Conservation (phyloP, 1,140 invertebrate genomes). For the honey bee (Apis mellifera) region DNA sequence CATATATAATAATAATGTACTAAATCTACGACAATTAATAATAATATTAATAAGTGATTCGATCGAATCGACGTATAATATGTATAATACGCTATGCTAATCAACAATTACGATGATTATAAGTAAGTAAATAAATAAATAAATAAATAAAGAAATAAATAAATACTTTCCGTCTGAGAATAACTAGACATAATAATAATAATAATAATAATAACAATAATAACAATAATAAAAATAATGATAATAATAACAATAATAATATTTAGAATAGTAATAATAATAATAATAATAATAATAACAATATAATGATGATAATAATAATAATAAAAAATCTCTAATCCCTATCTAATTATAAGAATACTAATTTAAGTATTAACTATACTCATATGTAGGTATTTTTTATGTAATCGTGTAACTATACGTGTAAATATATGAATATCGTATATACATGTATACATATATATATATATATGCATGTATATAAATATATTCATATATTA, state of each 20-base stretch:
- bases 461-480: neutral
- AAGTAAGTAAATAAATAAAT: slow-evolving; percentile 43
- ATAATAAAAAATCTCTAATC: slow-evolving; percentile 59
- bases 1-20: slow-evolving; percentile 35
- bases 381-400: slow-evolving; percentile 3
- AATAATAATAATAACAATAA: neutral
- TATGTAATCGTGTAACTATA: slow-evolving; percentile 33
- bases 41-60: slow-evolving; percentile 55
- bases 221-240: neutral
- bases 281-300: slow-evolving; percentile 35
- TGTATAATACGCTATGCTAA: slow-evolving; percentile 54
- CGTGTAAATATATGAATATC: slow-evolving; percentile 2
- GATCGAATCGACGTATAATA: slow-evolving; percentile 47
- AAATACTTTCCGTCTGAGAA: slow-evolving; percentile 35
- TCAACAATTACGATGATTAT: slow-evolving; percentile 69
- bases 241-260: neutral
- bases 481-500: neutral
- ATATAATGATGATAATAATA: neutral
- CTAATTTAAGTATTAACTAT: slow-evolving; percentile 58
- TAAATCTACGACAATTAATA: slow-evolving; percentile 68
- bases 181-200: slow-evolving; percentile 52
- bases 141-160: slow-evolving; percentile 36
- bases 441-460: neutral
- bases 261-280: slow-evolving; percentile 39
- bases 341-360: slow-evolving; percentile 52